phyloP scores from a whole-genome alignment of 2,888 invertebrate genomes.

The Ophion costatus region DNA sequence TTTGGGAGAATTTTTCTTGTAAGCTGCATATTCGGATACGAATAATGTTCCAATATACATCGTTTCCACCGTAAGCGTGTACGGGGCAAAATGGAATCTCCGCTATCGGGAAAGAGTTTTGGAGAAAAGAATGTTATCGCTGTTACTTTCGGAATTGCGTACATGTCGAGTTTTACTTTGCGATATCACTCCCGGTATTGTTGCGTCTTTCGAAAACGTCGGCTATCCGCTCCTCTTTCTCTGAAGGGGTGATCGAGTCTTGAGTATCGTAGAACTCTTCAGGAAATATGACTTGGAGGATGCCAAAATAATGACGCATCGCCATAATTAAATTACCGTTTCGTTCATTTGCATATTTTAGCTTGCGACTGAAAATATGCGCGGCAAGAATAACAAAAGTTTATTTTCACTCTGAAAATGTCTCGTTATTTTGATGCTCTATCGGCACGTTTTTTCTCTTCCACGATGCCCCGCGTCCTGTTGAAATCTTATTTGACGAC shows the following conservation, averaged over 20 bases:
- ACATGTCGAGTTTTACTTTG: constrained; percentile 52
- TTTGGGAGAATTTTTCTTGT: not conserved
- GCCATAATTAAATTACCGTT: not conserved
- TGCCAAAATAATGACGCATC: not conserved
- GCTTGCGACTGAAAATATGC: no score
- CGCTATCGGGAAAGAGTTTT: not conserved
- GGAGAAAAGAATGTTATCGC: not conserved
- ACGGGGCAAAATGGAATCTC: constrained; percentile 32
- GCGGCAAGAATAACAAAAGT: not conserved
- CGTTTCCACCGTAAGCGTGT: not conserved
- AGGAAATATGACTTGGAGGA: not conserved
- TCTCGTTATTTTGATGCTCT: not conserved
- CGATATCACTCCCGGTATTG: not conserved
- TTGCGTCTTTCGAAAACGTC: not conserved
- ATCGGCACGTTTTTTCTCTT: not conserved
- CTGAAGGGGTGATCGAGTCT: not conserved
- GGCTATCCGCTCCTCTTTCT: not conserved
- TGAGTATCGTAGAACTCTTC: not conserved
- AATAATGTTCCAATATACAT: constrained; percentile 6
- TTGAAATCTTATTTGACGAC: not conserved
- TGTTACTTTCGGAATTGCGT: constrained; percentile 35
- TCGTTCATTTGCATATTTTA: not conserved
- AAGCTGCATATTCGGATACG: not conserved
- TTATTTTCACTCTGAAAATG: not conserved
- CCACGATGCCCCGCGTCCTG: not conserved